Conservation (phyloP, 2,113 vertebrate genomes). For the Gobius niger region DNA sequence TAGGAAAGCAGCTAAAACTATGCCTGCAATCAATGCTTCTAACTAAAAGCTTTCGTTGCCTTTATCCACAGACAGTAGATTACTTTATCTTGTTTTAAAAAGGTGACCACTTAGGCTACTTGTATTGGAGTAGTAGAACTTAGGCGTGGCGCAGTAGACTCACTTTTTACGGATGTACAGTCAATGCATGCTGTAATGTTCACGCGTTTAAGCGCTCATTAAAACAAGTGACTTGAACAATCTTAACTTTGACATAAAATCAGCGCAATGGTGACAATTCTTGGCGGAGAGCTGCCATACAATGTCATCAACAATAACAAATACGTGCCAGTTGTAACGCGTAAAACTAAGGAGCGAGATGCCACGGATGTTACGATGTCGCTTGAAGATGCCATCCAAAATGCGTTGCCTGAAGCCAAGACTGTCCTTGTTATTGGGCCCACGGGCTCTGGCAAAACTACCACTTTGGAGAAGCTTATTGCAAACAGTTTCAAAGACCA, state of each 20-base stretch:
- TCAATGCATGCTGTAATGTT: neutral
- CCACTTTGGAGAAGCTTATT: conserved; percentile 67
- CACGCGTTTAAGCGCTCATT: too few relatives aligned
- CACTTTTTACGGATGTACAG: too few relatives aligned
- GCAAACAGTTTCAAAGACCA: conserved; percentile 63
- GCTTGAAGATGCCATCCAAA: conserved; percentile 44
- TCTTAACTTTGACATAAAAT: neutral
- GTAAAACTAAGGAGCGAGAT: neutral
- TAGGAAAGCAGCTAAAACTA: too few relatives aligned
- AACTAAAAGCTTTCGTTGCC: too few relatives aligned
- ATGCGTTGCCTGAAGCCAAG: conserved; percentile 21
- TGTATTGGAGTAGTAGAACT: too few relatives aligned
- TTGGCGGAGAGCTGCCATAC: conserved; percentile 56
- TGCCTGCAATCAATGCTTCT: too few relatives aligned
- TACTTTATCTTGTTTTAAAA: too few relatives aligned
- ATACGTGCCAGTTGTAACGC: conserved; percentile 44
- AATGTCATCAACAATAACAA: conserved; percentile 45
- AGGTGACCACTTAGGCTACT: too few relatives aligned
- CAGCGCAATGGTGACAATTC: conserved; percentile 25
- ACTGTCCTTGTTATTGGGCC: conserved; percentile 61
- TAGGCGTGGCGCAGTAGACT: too few relatives aligned
- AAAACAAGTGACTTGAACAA: neutral
- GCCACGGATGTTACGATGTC: neutral
- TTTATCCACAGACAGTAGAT: too few relatives aligned
- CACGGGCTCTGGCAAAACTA: conserved; percentile 77